Conservation (phyloP, 2,888 invertebrate genomes). For the Spodoptera littoralis region DNA sequence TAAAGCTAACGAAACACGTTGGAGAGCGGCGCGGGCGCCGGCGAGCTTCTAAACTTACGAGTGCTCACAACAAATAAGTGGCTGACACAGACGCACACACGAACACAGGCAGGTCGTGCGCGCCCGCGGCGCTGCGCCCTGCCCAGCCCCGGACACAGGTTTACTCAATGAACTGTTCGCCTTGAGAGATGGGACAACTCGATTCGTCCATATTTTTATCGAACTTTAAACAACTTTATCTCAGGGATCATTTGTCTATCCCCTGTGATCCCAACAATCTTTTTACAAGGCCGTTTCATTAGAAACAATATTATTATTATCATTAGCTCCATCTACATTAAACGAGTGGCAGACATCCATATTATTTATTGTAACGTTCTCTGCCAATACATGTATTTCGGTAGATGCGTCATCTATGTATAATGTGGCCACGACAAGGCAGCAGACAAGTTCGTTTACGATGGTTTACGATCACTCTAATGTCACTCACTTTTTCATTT, state of each 20-base stretch:
- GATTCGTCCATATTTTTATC: conserved; percentile 18
- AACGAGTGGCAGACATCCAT: conserved; percentile 20
- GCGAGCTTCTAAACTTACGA: conserved; percentile 75
- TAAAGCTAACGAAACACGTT: conserved; percentile 75
- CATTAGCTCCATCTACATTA: conserved; percentile 17
- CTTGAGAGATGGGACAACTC: conserved; percentile 60
- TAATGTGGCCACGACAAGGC: conserved; percentile 72
- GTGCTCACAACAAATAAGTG: conserved; percentile 70
- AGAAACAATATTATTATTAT: conserved; percentile 22
- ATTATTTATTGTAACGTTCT: conserved; percentile 53
- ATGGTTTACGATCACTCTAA: conserved; percentile 68
- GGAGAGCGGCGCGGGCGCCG: conserved; percentile 67
- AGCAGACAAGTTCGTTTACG: conserved; percentile 71
- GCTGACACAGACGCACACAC: conserved; percentile 57
- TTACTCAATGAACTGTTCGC: conserved; percentile 82
- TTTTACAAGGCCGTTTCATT: conserved; percentile 16
- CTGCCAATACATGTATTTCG: conserved; percentile 73
- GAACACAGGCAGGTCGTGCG: conserved; percentile 63
- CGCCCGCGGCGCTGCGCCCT: conserved; percentile 69
- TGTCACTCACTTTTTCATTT: conserved; percentile 69
- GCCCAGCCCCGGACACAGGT: conserved; percentile 72
- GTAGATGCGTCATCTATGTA: conserved; percentile 79
- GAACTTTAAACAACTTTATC: conserved; percentile 7
- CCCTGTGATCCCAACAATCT: conserved; percentile 13
- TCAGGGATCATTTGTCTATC: conserved; percentile 1